These are phyloP conservation scores for Pachyrhynchus sulphureomaculatus DNA, from an alignment of 1,140 invertebrate species.

Conservation along the genomic window DNA sequence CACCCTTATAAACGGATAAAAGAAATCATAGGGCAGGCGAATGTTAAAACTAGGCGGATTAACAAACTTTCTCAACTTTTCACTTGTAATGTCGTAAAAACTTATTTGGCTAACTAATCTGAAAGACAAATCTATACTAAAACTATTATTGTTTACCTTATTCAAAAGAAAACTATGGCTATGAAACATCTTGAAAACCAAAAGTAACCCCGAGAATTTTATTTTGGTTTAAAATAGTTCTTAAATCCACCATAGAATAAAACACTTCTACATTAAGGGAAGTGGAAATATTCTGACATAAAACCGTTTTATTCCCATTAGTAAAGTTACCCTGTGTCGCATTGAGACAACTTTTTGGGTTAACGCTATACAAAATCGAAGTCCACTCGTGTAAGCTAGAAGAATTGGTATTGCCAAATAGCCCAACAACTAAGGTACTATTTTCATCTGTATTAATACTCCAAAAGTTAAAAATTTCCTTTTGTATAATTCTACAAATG, in stretches of 20 bases:
- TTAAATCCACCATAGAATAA: slow-evolving; percentile 39
- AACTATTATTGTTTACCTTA: slow-evolving; percentile 12
- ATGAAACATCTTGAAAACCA: slow-evolving; percentile 29
- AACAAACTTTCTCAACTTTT: slow-evolving; percentile 38
- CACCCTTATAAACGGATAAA: slow-evolving; percentile 50
- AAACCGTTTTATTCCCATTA: slow-evolving; percentile 49
- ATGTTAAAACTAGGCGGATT: slow-evolving; percentile 45
- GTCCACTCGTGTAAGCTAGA: slow-evolving; percentile 57
- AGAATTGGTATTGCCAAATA: slow-evolving; percentile 59
- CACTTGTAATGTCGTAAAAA: slow-evolving; percentile 45
- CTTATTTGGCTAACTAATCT: slow-evolving; percentile 33
- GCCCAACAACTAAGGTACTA: slow-evolving; percentile 54
- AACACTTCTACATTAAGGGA: slow-evolving; percentile 45
- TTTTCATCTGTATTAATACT: slow-evolving; percentile 42
- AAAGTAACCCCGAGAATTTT: slow-evolving; percentile 41
- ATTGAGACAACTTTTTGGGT: slow-evolving; percentile 46
- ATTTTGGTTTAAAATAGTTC: slow-evolving; percentile 39
- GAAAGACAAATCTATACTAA: slow-evolving; percentile 15
- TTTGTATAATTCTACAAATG: slow-evolving; percentile 54
- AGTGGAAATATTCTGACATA: slow-evolving; percentile 31
- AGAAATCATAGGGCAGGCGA: slow-evolving; percentile 49
- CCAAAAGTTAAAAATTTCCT: slow-evolving; percentile 50
- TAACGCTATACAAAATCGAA: slow-evolving; percentile 53
- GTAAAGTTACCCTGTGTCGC: slow-evolving; percentile 50
- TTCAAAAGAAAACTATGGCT: slow-evolving; percentile 28